A percentile compares a stretch with the other conserved stretches of the same genome.
Conservation (phyloP, 2,888 invertebrate genomes). For the Trileptium ribeirensis region DNA sequence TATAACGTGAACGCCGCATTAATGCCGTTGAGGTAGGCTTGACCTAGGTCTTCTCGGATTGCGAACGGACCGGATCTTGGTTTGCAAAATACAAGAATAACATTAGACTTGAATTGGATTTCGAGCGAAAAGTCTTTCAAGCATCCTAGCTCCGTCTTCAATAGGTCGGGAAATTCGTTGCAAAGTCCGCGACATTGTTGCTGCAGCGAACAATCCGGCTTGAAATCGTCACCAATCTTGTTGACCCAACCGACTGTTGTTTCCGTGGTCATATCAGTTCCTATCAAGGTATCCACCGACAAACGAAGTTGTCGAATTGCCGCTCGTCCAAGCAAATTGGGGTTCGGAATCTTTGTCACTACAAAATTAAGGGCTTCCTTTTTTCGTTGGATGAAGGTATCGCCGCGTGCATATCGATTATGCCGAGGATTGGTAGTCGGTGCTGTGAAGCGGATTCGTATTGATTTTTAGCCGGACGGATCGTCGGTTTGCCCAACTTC, state of each 20-base stretch:
- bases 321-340: neutral
- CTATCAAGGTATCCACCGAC: neutral
- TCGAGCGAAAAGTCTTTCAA: neutral
- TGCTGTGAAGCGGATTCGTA: too few relatives aligned
- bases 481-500: neutral
- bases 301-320: neutral
- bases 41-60: neutral
- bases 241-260: too few relatives aligned
- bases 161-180: neutral
- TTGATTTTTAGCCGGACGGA: too few relatives aligned
- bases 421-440: too few relatives aligned
- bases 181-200: neutral
- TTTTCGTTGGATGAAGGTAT: too few relatives aligned
- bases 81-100: neutral
- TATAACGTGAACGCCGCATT: too few relatives aligned
- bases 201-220: too few relatives aligned
- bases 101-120: neutral
- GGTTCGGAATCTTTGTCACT: neutral
- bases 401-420: too few relatives aligned
- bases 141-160: neutral
- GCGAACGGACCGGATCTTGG: constrained; percentile 4
- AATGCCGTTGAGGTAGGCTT: neutral
- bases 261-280: too few relatives aligned
- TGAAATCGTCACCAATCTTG: too few relatives aligned
- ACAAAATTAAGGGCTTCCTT: neutral